phyloP scores from a whole-genome alignment of 2,113 vertebrate genomes.

The Oreochromis aureus region DNA sequence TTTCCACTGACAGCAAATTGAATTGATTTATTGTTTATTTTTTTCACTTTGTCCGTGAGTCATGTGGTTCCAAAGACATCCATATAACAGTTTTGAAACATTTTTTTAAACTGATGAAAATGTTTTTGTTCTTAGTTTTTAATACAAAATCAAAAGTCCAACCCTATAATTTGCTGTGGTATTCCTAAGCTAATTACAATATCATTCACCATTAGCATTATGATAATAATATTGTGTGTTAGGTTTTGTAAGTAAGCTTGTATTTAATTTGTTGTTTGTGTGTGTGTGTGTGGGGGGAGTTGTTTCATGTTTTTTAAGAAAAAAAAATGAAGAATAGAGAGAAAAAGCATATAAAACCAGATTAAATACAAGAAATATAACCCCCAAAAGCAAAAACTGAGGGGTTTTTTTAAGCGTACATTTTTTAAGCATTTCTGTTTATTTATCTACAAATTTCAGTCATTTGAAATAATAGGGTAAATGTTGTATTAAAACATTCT shows the following conservation, averaged over 20 bases:
- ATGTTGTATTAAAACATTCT: background rate
- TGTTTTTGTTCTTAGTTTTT: background rate
- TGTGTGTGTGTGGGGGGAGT: too few relatives aligned
- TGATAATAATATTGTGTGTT: too few relatives aligned
- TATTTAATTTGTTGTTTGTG: too few relatives aligned
- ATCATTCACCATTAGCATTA: too few relatives aligned
- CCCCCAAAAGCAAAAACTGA: background rate
- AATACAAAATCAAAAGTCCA: background rate
- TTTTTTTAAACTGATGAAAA: background rate
- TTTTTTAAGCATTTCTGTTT: background rate
- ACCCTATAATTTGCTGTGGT: background rate
- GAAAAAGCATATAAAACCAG: background rate
- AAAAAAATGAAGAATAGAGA: background rate
- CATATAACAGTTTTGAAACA: background rate
- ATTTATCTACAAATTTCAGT: background rate
- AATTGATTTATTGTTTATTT: background rate
- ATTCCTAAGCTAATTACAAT: too few relatives aligned
- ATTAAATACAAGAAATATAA: background rate
- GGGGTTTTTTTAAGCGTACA: fast-evolving
- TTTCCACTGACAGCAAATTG: background rate
- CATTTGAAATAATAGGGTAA: background rate
- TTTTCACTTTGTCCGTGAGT: background rate
- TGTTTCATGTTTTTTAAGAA: background rate
- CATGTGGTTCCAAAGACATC: background rate
- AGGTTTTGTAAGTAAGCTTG: too few relatives aligned